Evolutionary conservation across 2,113 vertebrate genomes (phyloP).

Genomic region (Phrynosoma blainvillii): DNA sequence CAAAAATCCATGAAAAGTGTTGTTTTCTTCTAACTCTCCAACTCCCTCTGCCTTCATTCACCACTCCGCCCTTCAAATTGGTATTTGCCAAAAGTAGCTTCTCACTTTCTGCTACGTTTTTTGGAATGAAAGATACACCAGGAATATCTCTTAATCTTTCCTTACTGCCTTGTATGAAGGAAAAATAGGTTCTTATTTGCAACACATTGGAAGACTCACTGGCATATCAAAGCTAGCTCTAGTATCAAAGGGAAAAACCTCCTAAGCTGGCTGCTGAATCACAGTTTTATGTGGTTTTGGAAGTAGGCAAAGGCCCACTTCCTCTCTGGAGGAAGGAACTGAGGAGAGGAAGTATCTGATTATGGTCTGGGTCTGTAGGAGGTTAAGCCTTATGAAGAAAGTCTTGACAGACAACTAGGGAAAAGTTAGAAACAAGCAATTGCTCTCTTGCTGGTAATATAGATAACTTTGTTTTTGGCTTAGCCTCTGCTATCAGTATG

Average conservation of each 20-base stretch:
- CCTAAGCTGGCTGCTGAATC: neutral
- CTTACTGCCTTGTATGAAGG: neutral
- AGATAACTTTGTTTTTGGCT: neutral
- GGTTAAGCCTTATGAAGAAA: neutral
- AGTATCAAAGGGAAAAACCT: neutral
- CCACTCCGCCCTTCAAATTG: too few relatives aligned
- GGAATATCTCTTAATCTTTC: neutral
- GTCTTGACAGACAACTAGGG: neutral
- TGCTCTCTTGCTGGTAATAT: neutral
- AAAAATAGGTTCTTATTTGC: neutral
- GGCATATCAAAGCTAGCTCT: neutral
- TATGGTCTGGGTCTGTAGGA: neutral
- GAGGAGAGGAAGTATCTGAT: neutral
- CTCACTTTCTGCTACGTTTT: neutral
- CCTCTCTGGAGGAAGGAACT: neutral
- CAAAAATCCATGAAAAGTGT: neutral
- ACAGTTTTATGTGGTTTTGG: neutral
- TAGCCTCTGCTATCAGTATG: neutral
- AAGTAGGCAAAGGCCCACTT: neutral
- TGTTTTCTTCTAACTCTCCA: too few relatives aligned
- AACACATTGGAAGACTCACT: neutral
- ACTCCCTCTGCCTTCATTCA: too few relatives aligned
- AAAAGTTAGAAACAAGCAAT: neutral
- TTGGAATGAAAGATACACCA: neutral
- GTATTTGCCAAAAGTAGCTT: neutral